Base-by-base conservation (phyloP, 1,140 invertebrate species). In the Bombus vancouverensis region DNA sequence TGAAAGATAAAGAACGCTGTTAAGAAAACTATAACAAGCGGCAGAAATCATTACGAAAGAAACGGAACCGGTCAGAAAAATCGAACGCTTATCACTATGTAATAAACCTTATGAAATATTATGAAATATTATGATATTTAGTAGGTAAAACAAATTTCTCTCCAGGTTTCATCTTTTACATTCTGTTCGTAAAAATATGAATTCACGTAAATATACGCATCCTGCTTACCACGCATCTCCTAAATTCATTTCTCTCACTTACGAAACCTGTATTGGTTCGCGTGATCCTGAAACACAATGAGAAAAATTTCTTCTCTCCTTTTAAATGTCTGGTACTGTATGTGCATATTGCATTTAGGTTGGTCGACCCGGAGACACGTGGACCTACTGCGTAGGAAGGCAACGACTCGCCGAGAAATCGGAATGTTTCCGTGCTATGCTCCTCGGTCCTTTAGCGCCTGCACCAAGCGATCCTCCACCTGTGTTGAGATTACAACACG, bases 361-460 rank as follows among this genome's bases (percentile, higher is more conserved):
- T 62, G 94, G 94, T n/a, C 81, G 91, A 75, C 91, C 93, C 22
- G 93, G 93, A 9, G 93, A 95, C 80, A 94, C 94, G 0, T 95
- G 94, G 94, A 93, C 90, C 25, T 94, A 94, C 86, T 91, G 89
- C 70, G 90, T 95, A 42, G 92, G 94, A 70, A 89, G 92, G 68
- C 89, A 94, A 70, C 82, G 84, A 70, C 81, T 95, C 3, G 93
- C 94, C 6, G 90, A 89, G 74, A 94, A 89, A 57, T 94, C 93
- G 0, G 94, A 95, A 71, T 93, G 92, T 87, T 97, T 97, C 91
- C 94, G 95, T 81, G 96, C 96, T 0, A 96, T 97, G 95, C 95
- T 97, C 65, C 91, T 94, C 8, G 95, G 95, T 68, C 96, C 96
- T 34, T 93, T 95, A 34, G 95, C 92, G 88, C 95, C 87, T 92